phyloP scores from a whole-genome alignment of 2,797 vertebrate genomes.

The Rachycentron canadum region DNA sequence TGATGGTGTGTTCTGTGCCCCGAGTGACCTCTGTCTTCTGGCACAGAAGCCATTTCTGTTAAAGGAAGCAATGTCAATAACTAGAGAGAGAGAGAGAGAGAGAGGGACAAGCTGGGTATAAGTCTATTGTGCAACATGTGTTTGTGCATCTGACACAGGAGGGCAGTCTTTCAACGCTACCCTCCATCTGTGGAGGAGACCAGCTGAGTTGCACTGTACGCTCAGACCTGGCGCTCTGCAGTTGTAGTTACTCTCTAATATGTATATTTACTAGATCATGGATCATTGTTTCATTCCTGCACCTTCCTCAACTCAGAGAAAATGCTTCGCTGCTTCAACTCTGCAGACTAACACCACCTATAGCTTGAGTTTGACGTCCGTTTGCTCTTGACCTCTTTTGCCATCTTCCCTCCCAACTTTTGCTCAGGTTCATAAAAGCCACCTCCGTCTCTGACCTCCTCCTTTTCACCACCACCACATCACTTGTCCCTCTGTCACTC shows the following conservation, averaged over 20 bases:
- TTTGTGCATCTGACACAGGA: slow-evolving; percentile 78
- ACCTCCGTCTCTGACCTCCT: neutral
- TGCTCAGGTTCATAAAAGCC: neutral
- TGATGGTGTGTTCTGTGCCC: slow-evolving; percentile 2
- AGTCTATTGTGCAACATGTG: slow-evolving; percentile 61
- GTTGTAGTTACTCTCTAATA: slow-evolving; percentile 5
- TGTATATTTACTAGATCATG: neutral
- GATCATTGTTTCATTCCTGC: neutral
- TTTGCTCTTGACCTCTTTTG: neutral
- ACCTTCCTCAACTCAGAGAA: neutral
- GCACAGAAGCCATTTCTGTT: slow-evolving; percentile 28
- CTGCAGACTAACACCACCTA: neutral
- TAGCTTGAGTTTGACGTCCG: neutral
- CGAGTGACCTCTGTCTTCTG: slow-evolving; percentile 13
- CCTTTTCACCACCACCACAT: slow-evolving; percentile 11
- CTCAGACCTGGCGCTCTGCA: neutral
- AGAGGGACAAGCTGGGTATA: neutral
- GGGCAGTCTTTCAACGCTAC: slow-evolving; percentile 78
- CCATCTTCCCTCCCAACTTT: neutral
- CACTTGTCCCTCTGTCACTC: slow-evolving; percentile 31
- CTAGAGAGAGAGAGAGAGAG: slow-evolving; percentile 8
- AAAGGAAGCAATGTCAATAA: slow-evolving; percentile 22
- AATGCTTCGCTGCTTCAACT: neutral
- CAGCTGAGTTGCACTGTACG: neutral
- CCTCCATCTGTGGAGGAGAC: slow-evolving; percentile 22